Percentiles rank a stretch among this genome's conserved stretches.
Evolutionary conservation across 2,797 vertebrate species (phyloP).

Genomic region (Gymnothorax javanicus): DNA sequence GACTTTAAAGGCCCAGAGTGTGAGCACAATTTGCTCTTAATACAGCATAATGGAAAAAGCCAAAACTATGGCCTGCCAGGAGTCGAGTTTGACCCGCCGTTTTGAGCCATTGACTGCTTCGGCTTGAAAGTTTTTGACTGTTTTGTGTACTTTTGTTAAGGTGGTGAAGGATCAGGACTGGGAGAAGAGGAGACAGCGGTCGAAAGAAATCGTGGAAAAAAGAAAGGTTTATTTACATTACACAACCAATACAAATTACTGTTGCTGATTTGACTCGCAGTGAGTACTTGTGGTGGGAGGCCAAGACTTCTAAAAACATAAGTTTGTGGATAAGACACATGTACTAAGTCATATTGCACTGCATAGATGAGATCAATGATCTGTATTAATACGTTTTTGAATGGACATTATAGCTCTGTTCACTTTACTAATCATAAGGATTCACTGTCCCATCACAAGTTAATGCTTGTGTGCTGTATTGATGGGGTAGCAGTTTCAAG

Average conservation of each 20-base stretch:
- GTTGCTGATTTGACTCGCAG: background rate
- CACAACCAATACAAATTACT: background rate
- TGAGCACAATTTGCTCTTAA: too few relatives aligned
- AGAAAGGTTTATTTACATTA: slow-evolving; percentile 43
- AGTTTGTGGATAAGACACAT: background rate
- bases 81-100: too few relatives aligned
- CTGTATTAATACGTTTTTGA: background rate
- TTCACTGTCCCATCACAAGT: background rate
- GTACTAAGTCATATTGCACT: background rate
- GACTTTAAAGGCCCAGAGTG: too few relatives aligned
- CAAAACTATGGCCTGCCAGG: too few relatives aligned
- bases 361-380: background rate
- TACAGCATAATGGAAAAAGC: too few relatives aligned
- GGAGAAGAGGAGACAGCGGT: slow-evolving; percentile 65
- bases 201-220: slow-evolving; percentile 51
- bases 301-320: background rate
- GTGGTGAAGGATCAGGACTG: slow-evolving; percentile 79
- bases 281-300: background rate
- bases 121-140: too few relatives aligned
- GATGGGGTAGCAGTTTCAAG: slow-evolving; percentile 40
- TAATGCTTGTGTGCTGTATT: slow-evolving; percentile 26
- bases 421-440: background rate
- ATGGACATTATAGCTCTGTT: background rate
- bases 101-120: too few relatives aligned
- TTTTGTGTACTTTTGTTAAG: slow-evolving; percentile 53